Percentiles rank a stretch among this genome's conserved stretches.
Evolutionary conservation across 2,113 vertebrate species (phyloP).

Genomic region (Picathartes gymnocephalus): DNA sequence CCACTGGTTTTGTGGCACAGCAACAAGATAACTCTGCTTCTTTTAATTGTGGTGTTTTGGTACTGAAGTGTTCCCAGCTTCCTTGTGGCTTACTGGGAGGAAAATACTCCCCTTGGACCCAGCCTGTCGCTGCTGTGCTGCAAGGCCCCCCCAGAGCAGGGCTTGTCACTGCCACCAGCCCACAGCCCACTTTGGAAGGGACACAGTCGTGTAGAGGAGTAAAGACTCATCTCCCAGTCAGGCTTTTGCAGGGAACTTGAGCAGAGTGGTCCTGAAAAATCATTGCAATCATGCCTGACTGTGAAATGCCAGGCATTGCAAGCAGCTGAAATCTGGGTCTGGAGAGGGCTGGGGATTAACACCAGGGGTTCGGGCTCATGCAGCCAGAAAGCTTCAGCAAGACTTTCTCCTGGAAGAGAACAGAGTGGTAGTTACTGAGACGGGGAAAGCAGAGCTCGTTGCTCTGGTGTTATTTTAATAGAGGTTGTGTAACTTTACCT

Average conservation of each 20-base stretch:
- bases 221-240: not conserved
- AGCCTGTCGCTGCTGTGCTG: not conserved
- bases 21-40: not conserved
- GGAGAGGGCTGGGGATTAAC: not conserved
- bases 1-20: not conserved
- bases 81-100: not conserved
- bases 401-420: not conserved
- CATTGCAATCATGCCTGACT: not conserved
- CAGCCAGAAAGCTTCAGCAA: not conserved
- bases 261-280: not conserved
- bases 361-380: not conserved
- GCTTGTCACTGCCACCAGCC: not conserved
- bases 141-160: not conserved
- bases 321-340: not conserved
- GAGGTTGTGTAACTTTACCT: not conserved
- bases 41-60: not conserved
- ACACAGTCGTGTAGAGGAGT: rapidly evolving
- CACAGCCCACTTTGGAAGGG: not conserved
- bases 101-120: rapidly evolving
- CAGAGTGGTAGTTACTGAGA: not conserved
- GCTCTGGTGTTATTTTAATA: not conserved
- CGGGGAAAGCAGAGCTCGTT: not conserved
- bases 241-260: not conserved
- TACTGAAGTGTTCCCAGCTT: not conserved
- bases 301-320: not conserved